Evolutionary conservation across 35 echinoderm and acorn worm species (phyloP), one percentile per base, ranked within the genome.

Genomic region (Anneissia japonica): DNA sequence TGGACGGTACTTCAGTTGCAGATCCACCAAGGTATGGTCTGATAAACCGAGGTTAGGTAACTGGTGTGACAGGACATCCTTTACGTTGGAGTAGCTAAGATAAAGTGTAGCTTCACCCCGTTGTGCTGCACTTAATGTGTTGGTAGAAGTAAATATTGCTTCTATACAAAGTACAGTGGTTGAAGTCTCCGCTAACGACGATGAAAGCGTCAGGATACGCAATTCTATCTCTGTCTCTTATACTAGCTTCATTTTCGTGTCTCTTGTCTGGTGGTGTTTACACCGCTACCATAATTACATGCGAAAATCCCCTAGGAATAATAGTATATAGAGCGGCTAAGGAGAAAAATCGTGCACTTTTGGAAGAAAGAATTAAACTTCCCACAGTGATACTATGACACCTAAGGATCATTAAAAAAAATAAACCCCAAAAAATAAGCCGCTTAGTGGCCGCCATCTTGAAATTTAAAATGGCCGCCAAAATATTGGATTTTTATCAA

Each of bases 1-100:
- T 29, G 91, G 85, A 40, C 84, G 46, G 35, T 86, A 91, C 33
- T 86, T 86, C 26, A 74, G 90, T 81, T 23, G 76, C 7, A 91
- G 72, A 55, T 81, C 36, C 30, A 92, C 74, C 26, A 87, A 79
- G n/a, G 40, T 46, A 39, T 83, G 84, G 75, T 87, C 40, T 45
- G 40, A 45, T 45, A 45, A 45, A 45, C 40, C 40, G 4, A 45
- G 40, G 40, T 73, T 45, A 45, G 40, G 88, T 31, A 9, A 77
- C 7, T 77, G 13, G 36, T 32, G 26, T 74, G 39, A 35, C 56
- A 6, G 17, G 33, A 79, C 73, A 34, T 84, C 81, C 39, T 90
- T 84, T 30, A 90, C 73, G 51, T 84, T 84, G 0, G 84, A 91
- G 34, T 91, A 91, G 31, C 76, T 81, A 3, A 88, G 45, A 38